Base-by-base conservation (phyloP, 2,888 invertebrate species). In the Orchestes rusci region DNA sequence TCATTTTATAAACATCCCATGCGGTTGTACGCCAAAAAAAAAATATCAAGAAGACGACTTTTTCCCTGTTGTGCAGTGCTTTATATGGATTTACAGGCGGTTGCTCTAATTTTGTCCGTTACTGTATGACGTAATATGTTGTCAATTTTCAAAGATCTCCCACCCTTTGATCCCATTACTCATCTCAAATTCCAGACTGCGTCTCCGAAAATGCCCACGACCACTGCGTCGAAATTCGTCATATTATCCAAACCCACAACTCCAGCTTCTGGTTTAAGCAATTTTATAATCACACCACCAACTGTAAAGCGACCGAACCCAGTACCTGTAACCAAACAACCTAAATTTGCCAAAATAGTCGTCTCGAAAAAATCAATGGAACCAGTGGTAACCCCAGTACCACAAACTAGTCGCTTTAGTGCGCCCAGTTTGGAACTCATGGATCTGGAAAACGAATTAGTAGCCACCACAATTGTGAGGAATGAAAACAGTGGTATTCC, bases 321-420 rank as follows among this genome's bases (percentile, higher is more conserved):
- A n/a, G 36, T 52, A 5, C 29, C 48, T 1, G 52, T 51, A 10
- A 40, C 52, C 27, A 50, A 53, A 20, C 43, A 51, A 13, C 54
- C 52, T 3, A 74, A 74, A 52, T 73, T 71, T 39, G 71, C 73
- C 1, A 73, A 73, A 53, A 73, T 74, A 45, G 70, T 74, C 48
- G 57, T 74, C 20, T 71, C 73, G 1, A 73, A 73, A 48, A 67
- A 69, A 47, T 16, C 48, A 15, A 27, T 32, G 27, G 47, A 54
- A 23, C 42, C 35, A 3, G 5, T 39, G 2, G 17, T 36, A 1
- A 43, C 32, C 2, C 41, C 40, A 18, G 7, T 48, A 23, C 28
- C 43, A 7, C 43, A 42, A 27, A 19, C 38, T 5, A 45, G 36
- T n/a, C 16, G 13, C 12, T 7, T 12, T 8, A 17, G 3, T 5